phyloP scores from a whole-genome alignment of 2,888 invertebrate species.

The Chymomyza fuscimana region DNA sequence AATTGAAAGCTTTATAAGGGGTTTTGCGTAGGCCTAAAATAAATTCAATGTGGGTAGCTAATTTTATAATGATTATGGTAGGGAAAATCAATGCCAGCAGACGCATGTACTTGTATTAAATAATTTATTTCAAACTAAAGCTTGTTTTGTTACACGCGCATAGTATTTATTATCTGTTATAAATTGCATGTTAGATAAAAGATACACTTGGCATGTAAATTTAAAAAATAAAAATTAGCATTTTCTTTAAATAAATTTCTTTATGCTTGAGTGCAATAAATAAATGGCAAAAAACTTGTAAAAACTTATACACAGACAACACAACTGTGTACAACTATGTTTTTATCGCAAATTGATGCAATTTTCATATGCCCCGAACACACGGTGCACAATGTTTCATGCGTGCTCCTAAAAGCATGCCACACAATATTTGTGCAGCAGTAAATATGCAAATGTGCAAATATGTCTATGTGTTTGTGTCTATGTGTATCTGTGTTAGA shows the following conservation, averaged over 20 bases:
- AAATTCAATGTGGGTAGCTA: background rate
- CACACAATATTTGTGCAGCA: conserved; percentile 39
- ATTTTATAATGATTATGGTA: background rate
- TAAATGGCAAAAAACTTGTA: background rate
- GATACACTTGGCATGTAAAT: background rate
- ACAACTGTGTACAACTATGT: background rate
- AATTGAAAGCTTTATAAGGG: conserved; percentile 15
- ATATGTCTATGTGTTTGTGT: background rate
- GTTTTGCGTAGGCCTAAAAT: background rate
- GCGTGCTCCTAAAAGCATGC: conserved; percentile 66
- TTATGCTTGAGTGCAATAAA: background rate
- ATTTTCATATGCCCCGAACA: background rate
- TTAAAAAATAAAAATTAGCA: background rate
- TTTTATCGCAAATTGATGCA: background rate
- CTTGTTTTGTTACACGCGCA: background rate
- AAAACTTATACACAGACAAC: background rate
- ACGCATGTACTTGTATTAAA: background rate
- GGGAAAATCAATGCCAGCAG: background rate
- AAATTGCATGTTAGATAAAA: background rate
- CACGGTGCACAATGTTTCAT: background rate
- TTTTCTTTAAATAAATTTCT: background rate
- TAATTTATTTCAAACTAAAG: background rate
- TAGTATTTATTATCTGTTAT: background rate
- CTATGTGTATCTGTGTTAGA: background rate
- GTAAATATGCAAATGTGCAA: conserved; percentile 8